phyloP scores from a whole-genome alignment of 2,113 vertebrate genomes.

The Thomomys bottae region DNA sequence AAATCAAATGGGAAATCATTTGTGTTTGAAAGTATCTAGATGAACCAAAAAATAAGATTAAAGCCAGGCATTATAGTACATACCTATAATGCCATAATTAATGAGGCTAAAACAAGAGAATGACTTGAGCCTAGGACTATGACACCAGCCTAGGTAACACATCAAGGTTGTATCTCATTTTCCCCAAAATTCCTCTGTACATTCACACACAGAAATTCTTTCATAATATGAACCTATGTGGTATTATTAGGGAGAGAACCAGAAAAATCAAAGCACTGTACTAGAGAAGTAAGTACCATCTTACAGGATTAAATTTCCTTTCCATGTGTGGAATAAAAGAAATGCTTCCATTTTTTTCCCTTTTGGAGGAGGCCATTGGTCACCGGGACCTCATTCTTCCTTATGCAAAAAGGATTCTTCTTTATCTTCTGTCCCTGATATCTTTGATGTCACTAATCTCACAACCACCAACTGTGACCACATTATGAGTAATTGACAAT shows the following conservation, averaged over 20 bases:
- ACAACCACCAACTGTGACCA: slow-evolving; percentile 56
- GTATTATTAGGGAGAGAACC: too few species aligned
- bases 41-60: background rate
- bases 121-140: background rate
- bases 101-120: background rate
- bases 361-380: background rate
- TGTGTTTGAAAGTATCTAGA: background rate
- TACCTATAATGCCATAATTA: background rate
- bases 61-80: background rate
- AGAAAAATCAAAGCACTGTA: too few species aligned
- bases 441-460: slow-evolving; percentile 49
- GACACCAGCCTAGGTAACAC: background rate
- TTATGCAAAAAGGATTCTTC: background rate
- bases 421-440: slow-evolving; percentile 32
- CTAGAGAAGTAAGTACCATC: background rate
- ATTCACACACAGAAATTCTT: background rate
- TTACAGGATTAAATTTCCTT: slow-evolving; percentile 41
- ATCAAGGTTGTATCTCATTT: too few species aligned
- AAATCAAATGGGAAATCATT: slow-evolving; percentile 20
- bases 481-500: slow-evolving; percentile 55
- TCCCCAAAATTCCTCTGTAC: background rate
- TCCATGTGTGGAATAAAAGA: too few species aligned
- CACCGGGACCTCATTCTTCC: background rate
- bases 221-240: too few species aligned
- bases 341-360: background rate